Evolutionary conservation across 2,797 vertebrate species (phyloP).

Genomic region (Molossus molossus): DNA sequence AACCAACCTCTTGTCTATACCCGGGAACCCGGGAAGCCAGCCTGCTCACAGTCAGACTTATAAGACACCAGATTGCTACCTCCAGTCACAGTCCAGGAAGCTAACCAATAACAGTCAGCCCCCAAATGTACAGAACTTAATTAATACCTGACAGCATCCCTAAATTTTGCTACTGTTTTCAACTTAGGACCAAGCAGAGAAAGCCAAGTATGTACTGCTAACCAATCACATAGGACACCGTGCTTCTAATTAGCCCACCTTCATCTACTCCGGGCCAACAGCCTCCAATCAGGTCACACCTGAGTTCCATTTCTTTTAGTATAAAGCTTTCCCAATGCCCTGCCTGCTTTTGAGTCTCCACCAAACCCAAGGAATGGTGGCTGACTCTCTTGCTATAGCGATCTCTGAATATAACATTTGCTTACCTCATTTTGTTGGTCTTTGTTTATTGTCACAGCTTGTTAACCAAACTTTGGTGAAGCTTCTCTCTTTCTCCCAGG

Average conservation of each 20-base stretch:
- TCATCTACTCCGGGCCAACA: not conserved
- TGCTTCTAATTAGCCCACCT: not conserved
- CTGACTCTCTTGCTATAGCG: not conserved
- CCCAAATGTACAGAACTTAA: not conserved
- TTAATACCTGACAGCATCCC: not conserved
- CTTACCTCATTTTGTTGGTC: not conserved
- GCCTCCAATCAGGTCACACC: not conserved
- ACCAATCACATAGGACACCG: not conserved
- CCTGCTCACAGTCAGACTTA: not conserved
- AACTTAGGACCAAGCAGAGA: not conserved
- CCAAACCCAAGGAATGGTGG: not conserved
- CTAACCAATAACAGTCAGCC: not conserved
- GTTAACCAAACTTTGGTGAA: not conserved
- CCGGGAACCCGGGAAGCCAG: not conserved
- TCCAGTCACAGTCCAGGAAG: not conserved
- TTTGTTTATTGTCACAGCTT: conserved; percentile 9
- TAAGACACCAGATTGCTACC: not conserved
- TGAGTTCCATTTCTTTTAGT: not conserved
- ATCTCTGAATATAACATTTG: not conserved
- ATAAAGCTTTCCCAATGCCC: not conserved
- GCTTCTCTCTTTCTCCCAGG: not conserved
- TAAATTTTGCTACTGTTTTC: not conserved
- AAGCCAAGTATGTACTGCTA: not conserved
- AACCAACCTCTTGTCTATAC: not conserved
- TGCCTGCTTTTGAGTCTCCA: not conserved